Percentiles rank a stretch among this genome's conserved stretches.
Conservation (phyloP, 1,140 invertebrate species). For the Campoletis sonorensis region DNA sequence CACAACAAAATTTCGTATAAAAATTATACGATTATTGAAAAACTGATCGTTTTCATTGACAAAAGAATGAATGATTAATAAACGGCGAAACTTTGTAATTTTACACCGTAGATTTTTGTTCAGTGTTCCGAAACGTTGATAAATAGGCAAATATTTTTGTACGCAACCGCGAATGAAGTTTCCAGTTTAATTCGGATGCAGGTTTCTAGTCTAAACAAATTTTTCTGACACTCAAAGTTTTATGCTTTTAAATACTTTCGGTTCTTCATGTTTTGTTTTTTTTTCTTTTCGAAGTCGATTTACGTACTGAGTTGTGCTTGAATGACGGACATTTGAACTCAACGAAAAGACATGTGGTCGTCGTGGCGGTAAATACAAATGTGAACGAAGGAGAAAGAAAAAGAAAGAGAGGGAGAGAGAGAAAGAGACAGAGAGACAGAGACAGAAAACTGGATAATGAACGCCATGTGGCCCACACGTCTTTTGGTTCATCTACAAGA, state of each 20-base stretch:
- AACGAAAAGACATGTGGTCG: slow-evolving; percentile 62
- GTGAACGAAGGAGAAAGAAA: slow-evolving; percentile 9
- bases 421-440: slow-evolving; percentile 4
- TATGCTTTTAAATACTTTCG: no score
- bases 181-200: background rate
- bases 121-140: no score
- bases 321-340: slow-evolving; percentile 57
- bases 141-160: no score
- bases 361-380: slow-evolving; percentile 54
- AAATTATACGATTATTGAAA: no score
- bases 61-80: no score
- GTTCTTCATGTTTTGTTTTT: background rate
- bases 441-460: background rate
- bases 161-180: no score
- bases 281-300: background rate
- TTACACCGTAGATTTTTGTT: no score
- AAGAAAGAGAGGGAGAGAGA: background rate
- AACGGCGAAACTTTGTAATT: no score
- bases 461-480: slow-evolving; percentile 60
- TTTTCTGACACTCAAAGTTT: background rate
- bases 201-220: background rate
- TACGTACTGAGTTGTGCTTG: slow-evolving; percentile 34
- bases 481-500: slow-evolving; percentile 14
- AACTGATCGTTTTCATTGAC: no score
- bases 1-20: no score